Base-by-base conservation (phyloP, 1,140 invertebrate genomes). In the Homalodisca vitripennis region DNA sequence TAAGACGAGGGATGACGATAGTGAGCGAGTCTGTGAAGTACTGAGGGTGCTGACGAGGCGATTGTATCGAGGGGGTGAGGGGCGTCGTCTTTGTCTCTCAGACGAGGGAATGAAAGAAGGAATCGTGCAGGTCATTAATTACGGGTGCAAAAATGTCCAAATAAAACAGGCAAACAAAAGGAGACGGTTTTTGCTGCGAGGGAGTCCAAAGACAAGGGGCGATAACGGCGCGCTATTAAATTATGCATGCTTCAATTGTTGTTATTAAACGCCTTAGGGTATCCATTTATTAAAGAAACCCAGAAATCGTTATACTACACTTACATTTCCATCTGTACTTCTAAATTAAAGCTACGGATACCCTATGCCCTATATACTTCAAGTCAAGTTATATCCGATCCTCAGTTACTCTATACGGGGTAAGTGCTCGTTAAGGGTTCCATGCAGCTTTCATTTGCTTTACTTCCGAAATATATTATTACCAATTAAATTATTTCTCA, bases 121-220 rank as follows among this genome's bases (percentile, higher is more conserved):
- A 53, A 22, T 12, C 48, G 48, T 53, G 12, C 48, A 53, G 48
- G 48, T 53, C 48, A 53, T 53, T 53, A 53, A 53, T 53, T 53
- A 53, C 12, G 12, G 12, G 12, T 22, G 48, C 22, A 53, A 53
- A 53, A 53, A 53, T 53, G 48, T 24, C 3, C 48, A 53, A 53
- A 53, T 53, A 53, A 53, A 53, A 53, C 48, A 6, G 48, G 22
- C 48, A 53, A 53, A 53, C 48, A 53, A 53, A 53, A 53, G 48
- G 48, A 53, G 20, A 53, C 48, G 48, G 6, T n/a, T 41, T 41
- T 41, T 41, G 34, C 48, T 12, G 48, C 48, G 48, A 12, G 48
- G 22, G 48, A 12, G 34, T 41, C 48, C 3, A 14, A 22, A 53
- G 48, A 53, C 6, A 53, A 53, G 48, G 48, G 48, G 12, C 3